Conservation (phyloP, 2,113 vertebrate species). For the Anseranas semipalmata region DNA sequence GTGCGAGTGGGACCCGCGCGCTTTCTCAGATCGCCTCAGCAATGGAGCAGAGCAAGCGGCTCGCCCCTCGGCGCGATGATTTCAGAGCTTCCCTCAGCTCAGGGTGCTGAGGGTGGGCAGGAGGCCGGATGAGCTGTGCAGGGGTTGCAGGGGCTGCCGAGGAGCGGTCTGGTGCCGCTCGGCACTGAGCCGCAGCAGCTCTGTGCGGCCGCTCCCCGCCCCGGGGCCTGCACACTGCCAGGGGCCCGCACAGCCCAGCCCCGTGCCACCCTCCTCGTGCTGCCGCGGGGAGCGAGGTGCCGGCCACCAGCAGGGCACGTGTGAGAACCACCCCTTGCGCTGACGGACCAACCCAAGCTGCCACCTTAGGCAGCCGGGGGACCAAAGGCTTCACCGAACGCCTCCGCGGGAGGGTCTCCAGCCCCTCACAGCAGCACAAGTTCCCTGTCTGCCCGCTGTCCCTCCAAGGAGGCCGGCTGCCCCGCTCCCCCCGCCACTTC, state of each 20-base stretch:
- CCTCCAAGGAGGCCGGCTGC: too few species aligned
- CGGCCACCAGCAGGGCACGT: background rate
- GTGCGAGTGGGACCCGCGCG: background rate
- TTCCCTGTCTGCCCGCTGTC: too few species aligned
- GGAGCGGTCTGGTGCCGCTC: too few species aligned
- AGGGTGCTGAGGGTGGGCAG: background rate
- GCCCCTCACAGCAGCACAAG: background rate
- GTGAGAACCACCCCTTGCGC: background rate
- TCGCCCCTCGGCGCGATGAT: background rate
- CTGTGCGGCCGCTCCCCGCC: background rate
- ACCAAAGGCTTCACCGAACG: too few species aligned
- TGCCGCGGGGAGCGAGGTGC: background rate
- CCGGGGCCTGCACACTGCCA: background rate
- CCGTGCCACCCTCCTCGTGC: background rate
- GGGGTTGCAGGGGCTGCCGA: background rate
- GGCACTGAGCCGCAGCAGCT: too few species aligned
- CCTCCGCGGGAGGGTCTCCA: too few species aligned
- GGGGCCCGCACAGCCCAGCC: background rate
- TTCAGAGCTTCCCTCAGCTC: constrained; percentile 43
- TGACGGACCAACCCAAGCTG: too few species aligned
- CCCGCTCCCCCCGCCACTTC: background rate
- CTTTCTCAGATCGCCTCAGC: background rate
- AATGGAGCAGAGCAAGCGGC: background rate
- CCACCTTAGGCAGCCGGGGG: too few species aligned
- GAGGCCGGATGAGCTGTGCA: constrained; percentile 25